phyloP scores from a whole-genome alignment of 2,113 vertebrate genomes.

The Pimephales promelas region DNA sequence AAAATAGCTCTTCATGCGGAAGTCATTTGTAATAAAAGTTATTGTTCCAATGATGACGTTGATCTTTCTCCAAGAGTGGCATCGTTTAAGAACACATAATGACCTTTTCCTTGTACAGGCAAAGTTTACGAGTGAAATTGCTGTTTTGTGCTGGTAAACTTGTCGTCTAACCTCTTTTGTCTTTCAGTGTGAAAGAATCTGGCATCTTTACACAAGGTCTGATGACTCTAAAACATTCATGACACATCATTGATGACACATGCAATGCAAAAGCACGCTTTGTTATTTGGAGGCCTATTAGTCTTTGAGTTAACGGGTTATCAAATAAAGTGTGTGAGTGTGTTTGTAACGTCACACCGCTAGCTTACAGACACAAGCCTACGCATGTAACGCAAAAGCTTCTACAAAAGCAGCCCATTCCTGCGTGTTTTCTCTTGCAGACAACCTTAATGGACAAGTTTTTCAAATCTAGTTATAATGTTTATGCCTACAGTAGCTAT shows the following conservation, averaged over 20 bases:
- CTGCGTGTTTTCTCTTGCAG: neutral
- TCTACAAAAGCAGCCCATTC: neutral
- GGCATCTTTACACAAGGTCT: slow-evolving; percentile 12
- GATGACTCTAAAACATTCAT: slow-evolving; percentile 6
- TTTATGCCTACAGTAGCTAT: neutral
- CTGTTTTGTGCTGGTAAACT: slow-evolving; percentile 2
- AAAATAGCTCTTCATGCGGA: neutral
- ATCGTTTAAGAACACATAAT: neutral
- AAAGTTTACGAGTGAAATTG: neutral
- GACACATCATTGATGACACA: neutral
- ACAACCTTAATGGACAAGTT: neutral
- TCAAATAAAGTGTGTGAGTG: neutral
- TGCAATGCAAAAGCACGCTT: neutral
- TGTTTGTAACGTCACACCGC: neutral
- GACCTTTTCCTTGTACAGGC: neutral
- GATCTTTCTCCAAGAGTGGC: neutral
- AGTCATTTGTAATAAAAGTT: slow-evolving; percentile 10
- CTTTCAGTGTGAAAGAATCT: slow-evolving; percentile 10
- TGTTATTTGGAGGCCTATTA: slow-evolving; percentile 10
- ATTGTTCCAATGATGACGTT: neutral
- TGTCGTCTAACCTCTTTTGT: neutral
- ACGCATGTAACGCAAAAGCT: neutral
- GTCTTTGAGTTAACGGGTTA: neutral
- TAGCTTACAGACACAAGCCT: neutral
- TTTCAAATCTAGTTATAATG: neutral